These are phyloP conservation scores for Schizothorax lantsangensis DNA, from an alignment of 2,797 vertebrate species.

Conservation along the genomic window DNA sequence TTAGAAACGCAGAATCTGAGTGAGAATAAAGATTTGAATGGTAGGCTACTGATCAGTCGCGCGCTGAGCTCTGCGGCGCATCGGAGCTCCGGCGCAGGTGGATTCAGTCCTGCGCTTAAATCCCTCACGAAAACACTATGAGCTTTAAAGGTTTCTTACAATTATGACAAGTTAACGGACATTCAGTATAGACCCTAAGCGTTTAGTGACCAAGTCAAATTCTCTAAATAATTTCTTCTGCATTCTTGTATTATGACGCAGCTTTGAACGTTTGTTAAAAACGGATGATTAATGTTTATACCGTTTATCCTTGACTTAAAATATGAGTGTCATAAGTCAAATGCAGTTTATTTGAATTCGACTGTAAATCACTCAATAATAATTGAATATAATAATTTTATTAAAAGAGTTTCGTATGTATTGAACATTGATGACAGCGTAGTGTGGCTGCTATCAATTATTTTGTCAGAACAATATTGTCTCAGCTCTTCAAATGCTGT, in stretches of 20 bases:
- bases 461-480: constrained; percentile 6
- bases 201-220: constrained; percentile 72
- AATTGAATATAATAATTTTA: not conserved
- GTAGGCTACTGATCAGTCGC: not conserved
- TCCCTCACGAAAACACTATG: constrained; percentile 75
- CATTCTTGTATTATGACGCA: not conserved
- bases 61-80: not conserved
- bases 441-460: not conserved
- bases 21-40: constrained; percentile 26
- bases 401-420: not conserved
- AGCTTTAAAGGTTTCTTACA: constrained; percentile 82
- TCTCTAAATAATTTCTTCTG: not conserved
- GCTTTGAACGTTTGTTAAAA: constrained; percentile 9
- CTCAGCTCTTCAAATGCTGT: not conserved
- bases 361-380: not conserved
- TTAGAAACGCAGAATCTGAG: not conserved
- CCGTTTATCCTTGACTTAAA: not conserved
- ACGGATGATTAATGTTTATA: not conserved
- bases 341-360: not conserved
- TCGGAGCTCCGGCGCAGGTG: constrained; percentile 70
- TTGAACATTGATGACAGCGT: not conserved
- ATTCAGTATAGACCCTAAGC: constrained; percentile 72
- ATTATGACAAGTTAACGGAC: constrained; percentile 75
- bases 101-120: constrained; percentile 69
- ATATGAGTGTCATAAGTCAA: not conserved